Percentiles rank a stretch among this genome's conserved stretches.
These are phyloP conservation scores for Notocelia uddmanniana DNA, from an alignment of 2,888 invertebrate genomes.

Conservation along the genomic window DNA sequence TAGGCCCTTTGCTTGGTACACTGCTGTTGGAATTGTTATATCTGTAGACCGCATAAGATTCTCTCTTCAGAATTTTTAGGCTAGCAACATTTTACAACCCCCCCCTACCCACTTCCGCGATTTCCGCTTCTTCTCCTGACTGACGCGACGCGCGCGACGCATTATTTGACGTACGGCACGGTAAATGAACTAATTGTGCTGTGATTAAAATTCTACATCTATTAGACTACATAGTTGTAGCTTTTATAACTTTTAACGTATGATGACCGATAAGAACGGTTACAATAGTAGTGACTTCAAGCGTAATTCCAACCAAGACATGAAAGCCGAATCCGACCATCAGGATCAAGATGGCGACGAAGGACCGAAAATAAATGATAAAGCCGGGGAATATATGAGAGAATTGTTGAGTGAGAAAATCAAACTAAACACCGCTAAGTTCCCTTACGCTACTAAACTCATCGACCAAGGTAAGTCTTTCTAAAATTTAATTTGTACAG, in stretches of 20 bases:
- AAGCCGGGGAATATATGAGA: slow-evolving; percentile 91
- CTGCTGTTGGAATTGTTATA: no score
- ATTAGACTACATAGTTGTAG: slow-evolving; percentile 6
- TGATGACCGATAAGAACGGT: slow-evolving; percentile 76
- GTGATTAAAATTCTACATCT: slow-evolving; percentile 22
- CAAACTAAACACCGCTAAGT: slow-evolving; percentile 88
- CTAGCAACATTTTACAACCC: neutral
- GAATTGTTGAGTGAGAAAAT: slow-evolving; percentile 90
- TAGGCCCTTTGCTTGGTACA: no score
- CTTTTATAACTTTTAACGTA: neutral
- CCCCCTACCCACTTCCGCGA: neutral
- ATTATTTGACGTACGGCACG: slow-evolving; percentile 30
- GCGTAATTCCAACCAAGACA: slow-evolving; percentile 70
- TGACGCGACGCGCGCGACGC: slow-evolving; percentile 25
- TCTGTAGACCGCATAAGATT: no score
- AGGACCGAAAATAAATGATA: slow-evolving; percentile 87
- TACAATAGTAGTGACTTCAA: slow-evolving; percentile 81
- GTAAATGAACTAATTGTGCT: neutral
- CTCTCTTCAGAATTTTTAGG: no score
- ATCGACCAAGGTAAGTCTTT: slow-evolving; percentile 89
- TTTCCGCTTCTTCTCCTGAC: neutral
- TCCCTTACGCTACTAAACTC: slow-evolving; percentile 89
- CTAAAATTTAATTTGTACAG: slow-evolving; percentile 6
- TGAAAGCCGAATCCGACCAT: slow-evolving; percentile 56
- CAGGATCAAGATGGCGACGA: slow-evolving; percentile 85